Conservation (phyloP, 2,797 vertebrate genomes). For the Hapalemur alaotrensis region DNA sequence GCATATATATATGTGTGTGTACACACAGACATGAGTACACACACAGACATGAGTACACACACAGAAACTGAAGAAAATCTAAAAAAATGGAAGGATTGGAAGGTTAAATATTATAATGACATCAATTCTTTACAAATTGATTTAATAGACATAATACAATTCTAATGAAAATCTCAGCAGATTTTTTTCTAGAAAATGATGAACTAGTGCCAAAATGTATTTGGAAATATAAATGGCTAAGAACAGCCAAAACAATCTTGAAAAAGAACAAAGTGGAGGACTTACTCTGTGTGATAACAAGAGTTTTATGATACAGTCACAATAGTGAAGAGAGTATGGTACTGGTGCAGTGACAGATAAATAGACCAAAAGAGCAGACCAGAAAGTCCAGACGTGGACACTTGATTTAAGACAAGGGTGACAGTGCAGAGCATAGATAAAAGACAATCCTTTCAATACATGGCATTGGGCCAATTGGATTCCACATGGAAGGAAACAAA, state of each 20-base stretch:
- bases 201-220: background rate
- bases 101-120: background rate
- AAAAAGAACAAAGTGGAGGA: background rate
- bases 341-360: background rate
- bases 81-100: background rate
- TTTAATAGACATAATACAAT: background rate
- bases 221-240: background rate
- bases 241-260: background rate
- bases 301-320: background rate
- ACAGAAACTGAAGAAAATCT: background rate
- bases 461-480: accelerated
- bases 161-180: background rate
- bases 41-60: background rate
- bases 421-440: background rate
- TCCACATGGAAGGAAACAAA: background rate
- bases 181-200: background rate
- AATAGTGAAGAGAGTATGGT: too few species aligned
- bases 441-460: background rate
- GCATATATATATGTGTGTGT: background rate
- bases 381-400: background rate
- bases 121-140: background rate
- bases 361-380: accelerated
- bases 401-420: background rate
- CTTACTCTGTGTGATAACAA: background rate
- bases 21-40: background rate